Evolutionary conservation across 2,797 vertebrate genomes (phyloP).

Genomic region (Capromys pilorides): DNA sequence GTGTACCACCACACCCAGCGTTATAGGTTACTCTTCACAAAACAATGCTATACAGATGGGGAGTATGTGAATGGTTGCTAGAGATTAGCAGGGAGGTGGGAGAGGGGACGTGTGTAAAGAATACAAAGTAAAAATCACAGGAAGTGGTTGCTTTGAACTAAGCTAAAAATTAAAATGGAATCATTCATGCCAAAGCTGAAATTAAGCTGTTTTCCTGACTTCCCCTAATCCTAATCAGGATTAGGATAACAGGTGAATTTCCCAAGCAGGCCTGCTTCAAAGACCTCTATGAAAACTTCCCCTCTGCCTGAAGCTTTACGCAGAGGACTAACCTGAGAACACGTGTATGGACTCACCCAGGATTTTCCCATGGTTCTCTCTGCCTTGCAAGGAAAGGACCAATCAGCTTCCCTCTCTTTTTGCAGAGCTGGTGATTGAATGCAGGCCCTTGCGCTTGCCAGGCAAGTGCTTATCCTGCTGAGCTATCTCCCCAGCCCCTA

Average conservation of each 20-base stretch:
- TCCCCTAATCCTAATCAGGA: neutral
- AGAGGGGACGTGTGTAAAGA: neutral
- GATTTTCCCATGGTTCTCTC: neutral
- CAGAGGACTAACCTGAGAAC: neutral
- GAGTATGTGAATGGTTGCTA: neutral
- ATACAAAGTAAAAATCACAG: neutral
- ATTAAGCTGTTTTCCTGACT: neutral
- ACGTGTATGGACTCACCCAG: neutral
- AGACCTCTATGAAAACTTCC: neutral
- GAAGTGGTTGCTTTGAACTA: neutral
- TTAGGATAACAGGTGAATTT: neutral
- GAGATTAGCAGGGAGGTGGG: neutral
- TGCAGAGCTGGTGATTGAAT: too few species aligned
- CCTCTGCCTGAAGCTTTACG: neutral
- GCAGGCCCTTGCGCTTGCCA: too few species aligned
- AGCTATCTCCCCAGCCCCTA: too few species aligned
- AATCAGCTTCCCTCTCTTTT: too few species aligned
- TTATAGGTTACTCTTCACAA: neutral
- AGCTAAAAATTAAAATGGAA: slow-evolving; percentile 10
- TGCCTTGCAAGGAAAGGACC: neutral
- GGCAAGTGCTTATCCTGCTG: too few species aligned
- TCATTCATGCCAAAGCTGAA: neutral
- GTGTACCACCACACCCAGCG: neutral
- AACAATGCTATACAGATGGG: neutral
- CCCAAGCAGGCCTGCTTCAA: neutral